Evolutionary conservation across 2,888 invertebrate genomes (phyloP).

Genomic region (Rhingia campestris): DNA sequence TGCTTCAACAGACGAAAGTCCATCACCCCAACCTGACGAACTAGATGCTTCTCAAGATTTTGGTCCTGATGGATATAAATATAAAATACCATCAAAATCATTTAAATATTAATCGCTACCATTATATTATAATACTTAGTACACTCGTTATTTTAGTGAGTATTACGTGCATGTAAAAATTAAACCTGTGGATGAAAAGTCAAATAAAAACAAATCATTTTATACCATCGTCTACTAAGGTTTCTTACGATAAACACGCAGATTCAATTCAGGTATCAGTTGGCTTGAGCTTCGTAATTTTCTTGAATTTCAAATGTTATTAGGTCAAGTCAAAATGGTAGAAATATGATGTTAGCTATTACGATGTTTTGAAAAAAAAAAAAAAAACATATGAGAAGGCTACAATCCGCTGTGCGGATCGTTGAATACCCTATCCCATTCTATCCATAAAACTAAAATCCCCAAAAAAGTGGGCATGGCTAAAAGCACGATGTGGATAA

Average conservation of each 20-base stretch:
- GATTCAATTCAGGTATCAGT: neutral
- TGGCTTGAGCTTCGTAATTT: conserved; percentile 1
- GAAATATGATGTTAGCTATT: neutral
- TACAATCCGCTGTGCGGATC: no score
- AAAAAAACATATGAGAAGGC: no score
- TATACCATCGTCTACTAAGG: neutral
- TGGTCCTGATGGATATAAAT: conserved; percentile 82
- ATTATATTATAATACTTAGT: neutral
- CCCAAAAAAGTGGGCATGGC: no score
- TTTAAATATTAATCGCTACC: conserved; percentile 78
- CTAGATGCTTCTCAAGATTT: conserved; percentile 69
- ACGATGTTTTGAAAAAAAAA: no score
- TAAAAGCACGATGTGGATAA: no score
- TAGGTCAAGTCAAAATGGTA: neutral
- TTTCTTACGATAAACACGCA: neutral
- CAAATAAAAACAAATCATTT: conserved; percentile 27
- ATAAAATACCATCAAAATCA: conserved; percentile 80
- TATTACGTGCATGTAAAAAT: conserved; percentile 9
- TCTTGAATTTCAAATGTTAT: conserved; percentile 1
- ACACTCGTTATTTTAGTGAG: no score
- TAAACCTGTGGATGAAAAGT: conserved; percentile 38
- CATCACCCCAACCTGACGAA: conserved; percentile 40
- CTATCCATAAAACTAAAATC: no score
- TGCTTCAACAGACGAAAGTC: conserved; percentile 2
- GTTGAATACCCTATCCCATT: no score